Base-by-base conservation (phyloP, 2,888 invertebrate genomes). In the Prenolepis imparis region DNA sequence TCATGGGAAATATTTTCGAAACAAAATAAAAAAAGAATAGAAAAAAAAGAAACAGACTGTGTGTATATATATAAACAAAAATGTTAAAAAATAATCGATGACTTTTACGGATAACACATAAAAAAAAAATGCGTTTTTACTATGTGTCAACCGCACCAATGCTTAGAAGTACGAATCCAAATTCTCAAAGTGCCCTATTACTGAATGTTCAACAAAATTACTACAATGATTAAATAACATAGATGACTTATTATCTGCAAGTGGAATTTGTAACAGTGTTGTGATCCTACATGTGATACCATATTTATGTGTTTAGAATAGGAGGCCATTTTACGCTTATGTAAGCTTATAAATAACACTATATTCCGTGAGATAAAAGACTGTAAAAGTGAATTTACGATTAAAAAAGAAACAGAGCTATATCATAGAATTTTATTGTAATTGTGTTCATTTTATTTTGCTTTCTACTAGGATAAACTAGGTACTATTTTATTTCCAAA, bases 281-380 rank as follows among this genome's bases (percentile, higher is more conserved):
- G 93, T 94, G 94, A 94, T 94, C 92, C 91, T 94, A 93, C 85
- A 94, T 94, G 94, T 94, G 94, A 94, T 94, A 94, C 72, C 84
- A 73, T 80, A 84, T 85, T 88, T 84, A 85, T 85, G 77, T 84
- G 64, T 84, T 55, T 89, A 87, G 87, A 85, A 63, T 88, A 86
- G 84, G 85, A 88, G 90, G 75, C 87, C 81, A 61, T 85, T 87
- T 90, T 89, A 84, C 88, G 90, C 88, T 90, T 90, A 89, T 88
- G 90, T 84, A 87, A 88, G 85, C 82, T 83, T 59, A 52, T 52
- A 44, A 73, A 73, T 85, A 82, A 82, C 81, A 68, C 64, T 18
- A 64, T 78, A 78, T 66, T 84, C 63, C 64, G 83, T 64, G 84
- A 87, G 81, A 84, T 61, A 81, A 81, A 85, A 87, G 88, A 86